Evolutionary conservation across 2,888 invertebrate species (phyloP).

Genomic region (Pyrochroa serraticornis): DNA sequence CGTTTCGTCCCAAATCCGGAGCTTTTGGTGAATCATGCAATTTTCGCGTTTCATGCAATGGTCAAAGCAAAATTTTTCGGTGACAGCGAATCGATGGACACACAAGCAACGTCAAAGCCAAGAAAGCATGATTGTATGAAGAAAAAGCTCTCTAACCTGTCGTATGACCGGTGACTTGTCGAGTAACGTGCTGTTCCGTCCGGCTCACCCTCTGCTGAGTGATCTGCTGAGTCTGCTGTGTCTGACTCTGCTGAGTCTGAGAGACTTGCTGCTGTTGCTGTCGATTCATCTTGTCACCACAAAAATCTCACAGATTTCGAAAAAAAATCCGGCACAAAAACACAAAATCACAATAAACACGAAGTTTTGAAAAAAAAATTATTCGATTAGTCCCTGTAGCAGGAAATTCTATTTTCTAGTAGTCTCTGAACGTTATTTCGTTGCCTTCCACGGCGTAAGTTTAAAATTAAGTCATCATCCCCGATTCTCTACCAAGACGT

Average conservation of each 20-base stretch:
- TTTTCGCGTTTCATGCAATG: conserved; percentile 4
- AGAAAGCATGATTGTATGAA: conserved; percentile 19
- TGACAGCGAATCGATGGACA: conserved; percentile 25
- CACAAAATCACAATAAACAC: conserved; percentile 48
- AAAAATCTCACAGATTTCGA: conserved; percentile 49
- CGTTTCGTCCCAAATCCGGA: neutral
- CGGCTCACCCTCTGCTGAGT: conserved; percentile 67
- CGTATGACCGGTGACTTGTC: conserved; percentile 75
- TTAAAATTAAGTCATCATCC: conserved; percentile 79
- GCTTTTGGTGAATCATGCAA: neutral
- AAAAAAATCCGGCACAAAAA: conserved; percentile 45
- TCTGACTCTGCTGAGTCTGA: conserved; percentile 43
- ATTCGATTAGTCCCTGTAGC: conserved; percentile 13
- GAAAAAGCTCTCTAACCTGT: conserved; percentile 63
- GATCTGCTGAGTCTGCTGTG: conserved; percentile 58
- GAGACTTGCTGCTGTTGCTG: conserved; percentile 63
- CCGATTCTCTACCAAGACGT: conserved; percentile 83
- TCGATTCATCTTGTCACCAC: conserved; percentile 74
- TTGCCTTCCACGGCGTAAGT: conserved; percentile 62
- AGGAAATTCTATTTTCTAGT: conserved; percentile 33
- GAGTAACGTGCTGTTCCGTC: conserved; percentile 79
- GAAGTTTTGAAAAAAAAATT: conserved; percentile 42
- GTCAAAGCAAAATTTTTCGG: neutral
- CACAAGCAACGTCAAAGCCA: conserved; percentile 9
- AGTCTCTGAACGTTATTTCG: conserved; percentile 43